These are phyloP conservation scores for Hyaena hyaena DNA, from an alignment of 2,113 vertebrate genomes.

Conservation along the genomic window DNA sequence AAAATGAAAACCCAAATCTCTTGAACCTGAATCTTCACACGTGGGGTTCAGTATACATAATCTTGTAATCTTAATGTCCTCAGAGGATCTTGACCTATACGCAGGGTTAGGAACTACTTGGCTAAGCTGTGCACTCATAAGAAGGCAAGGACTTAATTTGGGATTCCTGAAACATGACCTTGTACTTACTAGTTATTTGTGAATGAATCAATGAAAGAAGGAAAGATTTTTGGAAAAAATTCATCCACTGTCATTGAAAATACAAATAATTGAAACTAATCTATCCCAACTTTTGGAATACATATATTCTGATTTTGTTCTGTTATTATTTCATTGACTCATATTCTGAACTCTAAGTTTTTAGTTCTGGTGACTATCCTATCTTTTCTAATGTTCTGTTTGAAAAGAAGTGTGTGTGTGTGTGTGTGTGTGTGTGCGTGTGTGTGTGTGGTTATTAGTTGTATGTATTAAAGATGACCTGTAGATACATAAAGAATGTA, in stretches of 20 bases:
- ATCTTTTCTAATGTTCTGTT: neutral
- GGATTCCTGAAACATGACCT: neutral
- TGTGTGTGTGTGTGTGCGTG: neutral
- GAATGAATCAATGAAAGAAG: neutral
- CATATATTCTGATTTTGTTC: neutral
- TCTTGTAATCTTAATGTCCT: neutral
- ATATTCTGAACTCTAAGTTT: neutral
- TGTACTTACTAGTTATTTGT: neutral
- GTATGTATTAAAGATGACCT: neutral
- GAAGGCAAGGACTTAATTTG: neutral
- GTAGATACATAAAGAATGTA: neutral
- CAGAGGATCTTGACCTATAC: neutral
- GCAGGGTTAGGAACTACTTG: neutral
- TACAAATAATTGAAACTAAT: neutral
- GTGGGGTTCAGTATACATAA: neutral
- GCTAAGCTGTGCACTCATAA: neutral
- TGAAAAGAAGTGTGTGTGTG: neutral
- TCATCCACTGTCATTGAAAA: neutral
- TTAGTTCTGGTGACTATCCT: neutral
- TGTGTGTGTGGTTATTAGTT: neutral
- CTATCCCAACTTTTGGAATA: neutral
- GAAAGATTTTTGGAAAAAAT: neutral
- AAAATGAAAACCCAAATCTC: neutral
- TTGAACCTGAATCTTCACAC: neutral
- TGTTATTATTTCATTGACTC: neutral